These are phyloP conservation scores for Mus caroli DNA, from an alignment of 2,797 vertebrate genomes.

Conservation along the genomic window DNA sequence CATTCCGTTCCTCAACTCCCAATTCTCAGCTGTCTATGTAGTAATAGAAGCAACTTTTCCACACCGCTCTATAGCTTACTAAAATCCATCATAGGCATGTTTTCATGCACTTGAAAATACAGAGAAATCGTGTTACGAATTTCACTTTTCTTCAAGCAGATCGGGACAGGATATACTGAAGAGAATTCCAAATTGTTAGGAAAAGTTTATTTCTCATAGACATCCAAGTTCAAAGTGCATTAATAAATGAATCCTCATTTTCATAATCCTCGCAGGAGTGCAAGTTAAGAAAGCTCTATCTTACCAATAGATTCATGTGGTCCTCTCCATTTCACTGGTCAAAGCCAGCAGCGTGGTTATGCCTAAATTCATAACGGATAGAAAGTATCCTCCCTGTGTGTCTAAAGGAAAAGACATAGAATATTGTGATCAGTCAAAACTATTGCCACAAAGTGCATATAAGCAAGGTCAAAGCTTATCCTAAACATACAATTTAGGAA, in stretches of 20 bases:
- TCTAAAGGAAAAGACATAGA: neutral
- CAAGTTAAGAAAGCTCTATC: neutral
- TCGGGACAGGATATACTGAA: neutral
- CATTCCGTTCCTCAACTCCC: neutral
- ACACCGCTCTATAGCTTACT: neutral
- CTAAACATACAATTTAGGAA: constrained; percentile 32
- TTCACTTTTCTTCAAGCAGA: neutral
- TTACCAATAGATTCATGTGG: neutral
- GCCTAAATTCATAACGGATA: neutral
- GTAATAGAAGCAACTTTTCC: neutral
- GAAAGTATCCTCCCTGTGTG: neutral
- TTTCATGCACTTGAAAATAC: constrained; percentile 12
- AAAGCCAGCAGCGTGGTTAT: neutral
- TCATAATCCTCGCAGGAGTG: neutral
- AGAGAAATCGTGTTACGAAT: neutral
- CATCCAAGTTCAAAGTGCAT: neutral
- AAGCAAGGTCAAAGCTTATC: neutral
- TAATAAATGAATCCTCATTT: neutral
- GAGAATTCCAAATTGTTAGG: neutral
- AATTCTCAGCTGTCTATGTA: neutral
- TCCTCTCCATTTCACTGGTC: neutral
- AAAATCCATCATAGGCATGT: neutral
- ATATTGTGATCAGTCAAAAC: constrained; percentile 20
- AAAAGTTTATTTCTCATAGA: constrained; percentile 33
- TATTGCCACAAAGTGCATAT: neutral